These are phyloP conservation scores for Madoqua kirkii DNA, from an alignment of 2,113 vertebrate species.

Conservation along the genomic window DNA sequence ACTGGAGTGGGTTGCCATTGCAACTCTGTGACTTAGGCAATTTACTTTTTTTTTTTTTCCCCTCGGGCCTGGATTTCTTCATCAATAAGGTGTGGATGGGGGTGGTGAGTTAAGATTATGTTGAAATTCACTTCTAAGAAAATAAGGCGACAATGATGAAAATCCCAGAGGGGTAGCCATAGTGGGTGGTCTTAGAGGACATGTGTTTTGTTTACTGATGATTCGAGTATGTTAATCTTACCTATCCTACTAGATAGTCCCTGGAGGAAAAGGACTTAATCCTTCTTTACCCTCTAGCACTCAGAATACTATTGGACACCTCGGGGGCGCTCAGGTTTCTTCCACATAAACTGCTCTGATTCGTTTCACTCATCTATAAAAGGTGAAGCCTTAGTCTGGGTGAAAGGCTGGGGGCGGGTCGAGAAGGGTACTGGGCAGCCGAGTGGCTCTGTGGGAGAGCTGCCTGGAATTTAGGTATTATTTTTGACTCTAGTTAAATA, in stretches of 20 bases:
- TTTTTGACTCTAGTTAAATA: not conserved
- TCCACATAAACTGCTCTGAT: not conserved
- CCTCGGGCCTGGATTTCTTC: conserved; percentile 48
- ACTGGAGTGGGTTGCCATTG: too few species aligned
- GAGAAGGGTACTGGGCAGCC: not conserved
- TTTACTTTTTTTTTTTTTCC: not conserved
- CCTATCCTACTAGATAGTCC: not conserved
- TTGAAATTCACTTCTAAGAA: conserved; percentile 46
- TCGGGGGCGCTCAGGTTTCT: not conserved
- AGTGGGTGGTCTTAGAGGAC: conserved; percentile 34
- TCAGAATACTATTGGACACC: not conserved
- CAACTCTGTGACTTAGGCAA: conserved; percentile 1
- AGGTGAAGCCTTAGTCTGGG: not conserved
- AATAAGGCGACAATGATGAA: not conserved
- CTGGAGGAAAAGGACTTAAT: not conserved
- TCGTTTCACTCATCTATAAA: not conserved
- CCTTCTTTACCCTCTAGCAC: not conserved
- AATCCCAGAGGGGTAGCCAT: not conserved
- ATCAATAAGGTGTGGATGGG: not conserved
- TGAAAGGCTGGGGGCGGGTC: not conserved
- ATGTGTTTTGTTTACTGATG: conserved; percentile 14
- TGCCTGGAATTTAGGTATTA: not conserved
- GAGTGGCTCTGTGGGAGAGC: not conserved
- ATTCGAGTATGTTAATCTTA: conserved; percentile 30
- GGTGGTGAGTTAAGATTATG: not conserved